Evolutionary conservation across 2,888 invertebrate species (phyloP).

Genomic region (Metacarcinus magister): DNA sequence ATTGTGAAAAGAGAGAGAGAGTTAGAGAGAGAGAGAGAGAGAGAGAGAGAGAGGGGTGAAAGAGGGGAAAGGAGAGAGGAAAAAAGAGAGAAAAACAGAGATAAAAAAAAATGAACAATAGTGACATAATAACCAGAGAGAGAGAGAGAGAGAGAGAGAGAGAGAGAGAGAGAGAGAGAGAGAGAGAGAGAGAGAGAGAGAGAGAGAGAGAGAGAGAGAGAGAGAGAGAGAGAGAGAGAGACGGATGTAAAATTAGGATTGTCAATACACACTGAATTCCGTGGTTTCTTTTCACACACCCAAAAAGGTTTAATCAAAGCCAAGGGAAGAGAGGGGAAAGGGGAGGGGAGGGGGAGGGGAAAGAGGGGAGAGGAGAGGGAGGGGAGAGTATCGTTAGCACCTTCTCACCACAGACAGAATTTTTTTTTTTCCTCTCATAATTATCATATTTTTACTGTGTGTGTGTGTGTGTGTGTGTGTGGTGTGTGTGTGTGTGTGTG

Average conservation of each 20-base stretch:
- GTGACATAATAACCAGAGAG: not conserved
- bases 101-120: not conserved
- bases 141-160: not conserved
- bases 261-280: not conserved
- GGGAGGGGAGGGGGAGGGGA: not conserved
- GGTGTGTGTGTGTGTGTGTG: no score
- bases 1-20: not conserved
- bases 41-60: not conserved
- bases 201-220: not conserved
- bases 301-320: not conserved
- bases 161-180: constrained; percentile 49
- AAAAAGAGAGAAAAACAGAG: not conserved
- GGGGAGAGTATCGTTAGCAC: constrained; percentile 1
- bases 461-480: no score
- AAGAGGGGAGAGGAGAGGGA: not conserved
- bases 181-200: not conserved
- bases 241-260: not conserved
- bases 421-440: no score
- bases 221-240: no score
- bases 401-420: not conserved
- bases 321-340: not conserved
- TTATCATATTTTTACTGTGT: no score
- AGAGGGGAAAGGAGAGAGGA: no score
- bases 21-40: not conserved
- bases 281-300: not conserved